phyloP scores from a whole-genome alignment of 2,113 vertebrate species.

The Martes martes region DNA sequence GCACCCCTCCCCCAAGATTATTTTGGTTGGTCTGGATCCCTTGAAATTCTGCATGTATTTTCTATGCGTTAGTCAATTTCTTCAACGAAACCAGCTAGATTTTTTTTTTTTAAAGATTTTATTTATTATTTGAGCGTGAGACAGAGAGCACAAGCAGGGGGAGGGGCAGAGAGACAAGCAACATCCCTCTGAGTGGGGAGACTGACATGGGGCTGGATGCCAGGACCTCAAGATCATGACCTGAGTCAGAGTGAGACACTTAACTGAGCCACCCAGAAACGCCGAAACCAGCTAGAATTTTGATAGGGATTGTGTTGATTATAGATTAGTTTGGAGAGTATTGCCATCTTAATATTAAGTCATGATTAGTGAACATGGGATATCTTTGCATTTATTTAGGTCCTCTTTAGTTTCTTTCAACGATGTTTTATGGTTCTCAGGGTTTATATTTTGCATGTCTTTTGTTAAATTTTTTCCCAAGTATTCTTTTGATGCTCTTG shows the following conservation, averaged over 20 bases:
- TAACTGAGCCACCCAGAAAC: neutral
- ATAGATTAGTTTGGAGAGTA: neutral
- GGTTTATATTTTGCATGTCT: neutral
- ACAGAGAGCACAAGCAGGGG: neutral
- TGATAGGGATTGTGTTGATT: neutral
- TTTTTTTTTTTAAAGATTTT: neutral
- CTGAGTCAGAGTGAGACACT: neutral
- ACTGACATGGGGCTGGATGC: neutral
- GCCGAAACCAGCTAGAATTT: neutral
- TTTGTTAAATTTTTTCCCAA: neutral
- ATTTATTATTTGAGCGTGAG: neutral
- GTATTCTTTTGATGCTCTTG: neutral
- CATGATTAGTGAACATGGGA: neutral
- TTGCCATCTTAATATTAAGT: neutral
- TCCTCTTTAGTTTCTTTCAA: slow-evolving; percentile 14
- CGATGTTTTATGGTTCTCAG: neutral
- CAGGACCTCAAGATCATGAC: neutral
- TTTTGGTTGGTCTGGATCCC: neutral
- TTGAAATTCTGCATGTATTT: neutral
- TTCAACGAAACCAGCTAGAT: neutral
- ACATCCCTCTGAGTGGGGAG: neutral
- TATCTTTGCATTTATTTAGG: neutral
- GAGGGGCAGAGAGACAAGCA: neutral
- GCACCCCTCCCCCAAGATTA: neutral
- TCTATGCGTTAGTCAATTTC: neutral